Conservation (phyloP, 2,888 invertebrate species). For the Eristalis tenax region DNA sequence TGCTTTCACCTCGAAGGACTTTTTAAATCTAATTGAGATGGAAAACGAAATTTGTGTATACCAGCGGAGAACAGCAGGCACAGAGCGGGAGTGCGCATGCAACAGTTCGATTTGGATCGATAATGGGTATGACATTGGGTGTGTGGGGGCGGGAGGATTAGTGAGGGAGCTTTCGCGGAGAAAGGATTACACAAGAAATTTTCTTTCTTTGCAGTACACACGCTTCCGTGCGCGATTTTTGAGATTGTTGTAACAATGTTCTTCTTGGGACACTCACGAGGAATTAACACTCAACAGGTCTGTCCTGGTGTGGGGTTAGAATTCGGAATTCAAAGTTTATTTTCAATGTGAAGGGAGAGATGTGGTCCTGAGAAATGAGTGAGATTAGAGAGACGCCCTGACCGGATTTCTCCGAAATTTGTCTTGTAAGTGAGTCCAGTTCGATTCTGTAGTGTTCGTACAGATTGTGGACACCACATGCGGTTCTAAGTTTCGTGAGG, state of each 20-base stretch:
- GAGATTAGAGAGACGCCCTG: neutral
- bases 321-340: neutral
- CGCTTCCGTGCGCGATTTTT: neutral
- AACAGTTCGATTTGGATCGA: slow-evolving; percentile 66
- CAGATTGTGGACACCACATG: too few relatives aligned
- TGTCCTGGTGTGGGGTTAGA: neutral
- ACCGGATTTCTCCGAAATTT: neutral
- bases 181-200: neutral
- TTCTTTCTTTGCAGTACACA: neutral
- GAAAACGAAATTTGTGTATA: slow-evolving; percentile 67
- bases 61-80: neutral
- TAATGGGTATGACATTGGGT: slow-evolving; percentile 50
- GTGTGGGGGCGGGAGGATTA: neutral
- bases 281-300: slow-evolving; percentile 27
- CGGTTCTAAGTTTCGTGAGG: too few relatives aligned
- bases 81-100: slow-evolving; percentile 64
- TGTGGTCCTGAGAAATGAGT: neutral
- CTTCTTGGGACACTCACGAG: neutral
- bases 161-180: neutral
- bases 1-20: slow-evolving; percentile 55
- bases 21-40: slow-evolving; percentile 44
- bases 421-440: neutral
- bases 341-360: neutral
- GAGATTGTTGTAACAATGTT: neutral
- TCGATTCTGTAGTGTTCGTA: too few relatives aligned